These are phyloP conservation scores for Apoda limacodes DNA, from an alignment of 2,888 invertebrate species.

Conservation along the genomic window DNA sequence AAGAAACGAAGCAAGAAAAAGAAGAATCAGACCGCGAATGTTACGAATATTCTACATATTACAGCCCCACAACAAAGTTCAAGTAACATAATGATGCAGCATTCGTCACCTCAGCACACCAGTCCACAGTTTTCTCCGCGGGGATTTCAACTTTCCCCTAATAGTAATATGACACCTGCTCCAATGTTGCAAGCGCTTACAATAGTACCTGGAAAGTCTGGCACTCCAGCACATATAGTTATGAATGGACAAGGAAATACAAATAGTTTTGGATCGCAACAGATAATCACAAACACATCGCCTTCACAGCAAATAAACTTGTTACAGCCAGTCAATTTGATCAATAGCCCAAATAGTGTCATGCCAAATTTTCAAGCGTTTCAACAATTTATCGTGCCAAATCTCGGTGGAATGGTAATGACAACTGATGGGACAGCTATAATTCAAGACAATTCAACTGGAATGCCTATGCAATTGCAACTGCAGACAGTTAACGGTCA, in stretches of 20 bases:
- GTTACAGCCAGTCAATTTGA: constrained; percentile 83
- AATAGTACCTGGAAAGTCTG: constrained; percentile 81
- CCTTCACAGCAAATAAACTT: constrained; percentile 76
- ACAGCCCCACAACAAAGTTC: constrained; percentile 75
- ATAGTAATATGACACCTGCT: constrained; percentile 73
- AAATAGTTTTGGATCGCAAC: constrained; percentile 74
- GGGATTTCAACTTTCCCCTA: constrained; percentile 79
- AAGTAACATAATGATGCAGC: constrained; percentile 71
- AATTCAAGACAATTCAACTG: constrained; percentile 76
- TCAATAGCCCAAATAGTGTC: constrained; percentile 76
- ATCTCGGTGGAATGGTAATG: constrained; percentile 86
- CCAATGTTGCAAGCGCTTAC: constrained; percentile 82
- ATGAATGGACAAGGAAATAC: constrained; percentile 79
- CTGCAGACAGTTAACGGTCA: constrained; percentile 85
- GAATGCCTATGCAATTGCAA: constrained; percentile 79
- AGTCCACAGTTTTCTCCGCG: constrained; percentile 76
- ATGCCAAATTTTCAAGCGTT: constrained; percentile 83
- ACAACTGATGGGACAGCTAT: constrained; percentile 83
- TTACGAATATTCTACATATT: constrained; percentile 78
- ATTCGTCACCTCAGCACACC: constrained; percentile 58
- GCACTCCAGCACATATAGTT: constrained; percentile 78
- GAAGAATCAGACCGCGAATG: constrained; percentile 76
- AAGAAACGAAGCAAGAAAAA: constrained; percentile 79
- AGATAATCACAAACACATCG: constrained; percentile 73
- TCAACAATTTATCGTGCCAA: constrained; percentile 87